phyloP scores from a whole-genome alignment of 1,140 invertebrate species.

The Drosophila carrolli region DNA sequence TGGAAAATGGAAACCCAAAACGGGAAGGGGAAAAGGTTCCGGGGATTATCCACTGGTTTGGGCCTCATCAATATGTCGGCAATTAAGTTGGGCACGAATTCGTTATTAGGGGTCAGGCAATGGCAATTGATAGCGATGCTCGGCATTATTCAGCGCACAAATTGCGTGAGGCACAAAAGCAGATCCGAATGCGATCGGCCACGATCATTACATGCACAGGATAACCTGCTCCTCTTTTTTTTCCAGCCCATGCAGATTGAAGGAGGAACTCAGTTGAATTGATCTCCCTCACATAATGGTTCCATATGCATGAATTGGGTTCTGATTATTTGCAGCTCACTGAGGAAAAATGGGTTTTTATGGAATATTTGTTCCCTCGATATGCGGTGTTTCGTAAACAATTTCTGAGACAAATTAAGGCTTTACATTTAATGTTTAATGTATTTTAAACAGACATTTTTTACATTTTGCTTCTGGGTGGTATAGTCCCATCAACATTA shows the following conservation, averaged over 20 bases:
- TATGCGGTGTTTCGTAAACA: neutral
- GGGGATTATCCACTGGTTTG: slow-evolving; percentile 40
- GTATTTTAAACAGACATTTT: too few species aligned
- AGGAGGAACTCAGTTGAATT: slow-evolving; percentile 15
- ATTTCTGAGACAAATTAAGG: neutral
- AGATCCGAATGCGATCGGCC: slow-evolving; percentile 34
- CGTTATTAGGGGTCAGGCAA: slow-evolving; percentile 56
- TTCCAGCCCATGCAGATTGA: slow-evolving; percentile 28
- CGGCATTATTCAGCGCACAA: slow-evolving; percentile 40
- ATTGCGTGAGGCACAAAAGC: slow-evolving; percentile 59
- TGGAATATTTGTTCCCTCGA: too few species aligned
- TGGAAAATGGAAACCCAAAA: slow-evolving; percentile 22
- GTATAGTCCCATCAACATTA: too few species aligned
- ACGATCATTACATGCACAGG: slow-evolving; percentile 55
- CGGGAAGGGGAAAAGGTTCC: slow-evolving; percentile 28
- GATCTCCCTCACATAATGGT: slow-evolving; percentile 44
- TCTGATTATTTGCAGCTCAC: slow-evolving; percentile 28
- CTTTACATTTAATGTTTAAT: too few species aligned
- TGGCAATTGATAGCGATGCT: slow-evolving; percentile 55
- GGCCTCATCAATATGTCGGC: slow-evolving; percentile 62
- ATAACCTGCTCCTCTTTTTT: slow-evolving; percentile 39
- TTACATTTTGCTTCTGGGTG: too few species aligned
- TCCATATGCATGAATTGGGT: slow-evolving; percentile 24
- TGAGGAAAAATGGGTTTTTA: neutral
- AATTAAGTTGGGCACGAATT: slow-evolving; percentile 66